Evolutionary conservation across 2,888 invertebrate species (phyloP), one percentile per base, ranked within the genome.

Genomic region (Syritta pipiens): DNA sequence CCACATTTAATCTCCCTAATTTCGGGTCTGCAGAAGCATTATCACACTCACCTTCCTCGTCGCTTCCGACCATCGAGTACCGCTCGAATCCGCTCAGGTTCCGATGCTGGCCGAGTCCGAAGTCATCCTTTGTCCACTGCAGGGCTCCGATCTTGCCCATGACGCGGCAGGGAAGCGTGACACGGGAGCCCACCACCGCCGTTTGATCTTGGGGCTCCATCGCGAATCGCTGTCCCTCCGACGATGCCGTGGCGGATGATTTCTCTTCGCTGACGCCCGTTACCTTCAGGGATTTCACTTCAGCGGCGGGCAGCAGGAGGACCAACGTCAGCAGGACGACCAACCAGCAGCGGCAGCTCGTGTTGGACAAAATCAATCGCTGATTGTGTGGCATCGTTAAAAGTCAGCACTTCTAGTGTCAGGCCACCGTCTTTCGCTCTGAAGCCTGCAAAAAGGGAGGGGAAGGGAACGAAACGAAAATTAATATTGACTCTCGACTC

Each of bases 121-220:
- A 98, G 86, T 97, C 97, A 86, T 98, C 97, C 86, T 97, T 96
- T 68, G 98, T 98, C 99, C 99, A 99, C 88, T 98, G 98, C 59
- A 98, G 91, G 59, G 94, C 93, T 0, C 98, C 98, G 42, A 92
- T 92, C 88, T 97, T 96, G 86, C 95, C 93, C 86, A 96, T 93
- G 19, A 98, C 96, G 35, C 95, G 91, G 88, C 98, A 98, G 3
- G 97, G 96, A 67, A 98, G 90, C 7, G 97, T 96, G 37, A 97
- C 96, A 71, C 95, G 92, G 57, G 95, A 94, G 9, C 97, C 97
- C 46, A 95, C 94, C 51, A 96, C 94, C 3, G 96, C 97, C 24
- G 96, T 96, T 90, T 95, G 93, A 91, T 97, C 96, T 88, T 94
- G 94, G 1, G 98, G 98, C 86, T 97, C 95, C 92, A 95, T 95